A percentile compares a stretch with the other conserved stretches of the same genome.
Conservation (phyloP, 2,113 vertebrate species). For the Platycercus adscitus region DNA sequence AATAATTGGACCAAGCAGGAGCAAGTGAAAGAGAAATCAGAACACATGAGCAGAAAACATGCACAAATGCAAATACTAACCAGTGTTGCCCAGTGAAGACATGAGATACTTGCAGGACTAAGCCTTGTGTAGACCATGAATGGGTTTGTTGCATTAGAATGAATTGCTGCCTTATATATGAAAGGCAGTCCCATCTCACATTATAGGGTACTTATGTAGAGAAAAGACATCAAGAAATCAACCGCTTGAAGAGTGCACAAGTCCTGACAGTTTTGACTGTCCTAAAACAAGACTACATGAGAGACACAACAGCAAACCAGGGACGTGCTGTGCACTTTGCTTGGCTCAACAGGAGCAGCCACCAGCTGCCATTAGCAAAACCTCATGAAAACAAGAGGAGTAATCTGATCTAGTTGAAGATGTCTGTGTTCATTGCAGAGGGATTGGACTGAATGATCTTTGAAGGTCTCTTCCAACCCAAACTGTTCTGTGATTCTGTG, state of each 20-base stretch:
- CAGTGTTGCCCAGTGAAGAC: not conserved
- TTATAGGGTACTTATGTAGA: not conserved
- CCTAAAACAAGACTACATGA: not conserved
- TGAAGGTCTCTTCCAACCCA: not conserved
- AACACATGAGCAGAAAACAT: not conserved
- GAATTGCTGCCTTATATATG: not conserved
- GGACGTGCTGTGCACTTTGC: not conserved
- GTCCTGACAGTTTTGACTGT: not conserved
- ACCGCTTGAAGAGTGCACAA: not conserved
- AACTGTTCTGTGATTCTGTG: not conserved
- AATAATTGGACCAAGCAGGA: not conserved
- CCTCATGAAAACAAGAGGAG: not conserved
- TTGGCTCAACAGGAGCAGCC: not conserved
- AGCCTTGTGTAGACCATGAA: fast-evolving
- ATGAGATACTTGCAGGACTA: not conserved
- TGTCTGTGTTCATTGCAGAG: not conserved
- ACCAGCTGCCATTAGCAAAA: not conserved
- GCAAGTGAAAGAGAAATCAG: not conserved
- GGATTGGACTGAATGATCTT: not conserved
- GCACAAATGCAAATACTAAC: not conserved
- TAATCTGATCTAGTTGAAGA: not conserved
- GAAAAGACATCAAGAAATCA: not conserved
- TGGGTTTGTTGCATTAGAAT: fast-evolving
- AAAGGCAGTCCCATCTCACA: not conserved
- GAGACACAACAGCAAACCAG: not conserved